A percentile compares a stretch with the other conserved stretches of the same genome.
Evolutionary conservation across 1,140 invertebrate species (phyloP).

Genomic region (Drosophila rufa): DNA sequence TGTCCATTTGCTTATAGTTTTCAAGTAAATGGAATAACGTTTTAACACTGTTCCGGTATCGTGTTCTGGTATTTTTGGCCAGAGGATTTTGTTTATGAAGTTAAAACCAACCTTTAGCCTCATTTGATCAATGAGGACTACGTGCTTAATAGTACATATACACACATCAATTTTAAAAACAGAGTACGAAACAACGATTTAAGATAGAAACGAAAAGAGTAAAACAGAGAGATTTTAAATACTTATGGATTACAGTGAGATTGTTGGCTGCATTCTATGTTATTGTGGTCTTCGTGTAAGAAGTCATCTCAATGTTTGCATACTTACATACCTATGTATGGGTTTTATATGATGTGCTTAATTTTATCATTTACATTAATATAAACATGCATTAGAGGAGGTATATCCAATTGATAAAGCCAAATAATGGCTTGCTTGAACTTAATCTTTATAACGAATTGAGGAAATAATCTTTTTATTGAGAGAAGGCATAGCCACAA

Average conservation of each 20-base stretch:
- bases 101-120: neutral
- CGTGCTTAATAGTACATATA: conserved; percentile 1
- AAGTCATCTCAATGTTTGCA: neutral
- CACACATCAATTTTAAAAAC: conserved; percentile 1
- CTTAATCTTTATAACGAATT: conserved; percentile 2
- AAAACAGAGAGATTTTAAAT: neutral
- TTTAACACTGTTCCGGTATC: neutral
- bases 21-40: too few relatives aligned
- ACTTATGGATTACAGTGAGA: neutral
- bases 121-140: neutral
- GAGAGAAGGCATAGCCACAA: conserved; percentile 29
- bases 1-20: neutral
- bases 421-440: conserved; percentile 1
- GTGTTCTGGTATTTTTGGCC: neutral
- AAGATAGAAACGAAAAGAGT: neutral
- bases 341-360: neutral
- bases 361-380: neutral
- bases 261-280: neutral
- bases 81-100: neutral
- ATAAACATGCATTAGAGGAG: neutral
- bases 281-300: neutral
- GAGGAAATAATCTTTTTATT: neutral
- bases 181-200: neutral
- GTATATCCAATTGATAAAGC: neutral
- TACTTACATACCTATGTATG: neutral